Percentiles rank a stretch among this genome's conserved stretches.
Evolutionary conservation across 2,888 invertebrate genomes (phyloP).

Genomic region (Macrosiphum euphorbiae): DNA sequence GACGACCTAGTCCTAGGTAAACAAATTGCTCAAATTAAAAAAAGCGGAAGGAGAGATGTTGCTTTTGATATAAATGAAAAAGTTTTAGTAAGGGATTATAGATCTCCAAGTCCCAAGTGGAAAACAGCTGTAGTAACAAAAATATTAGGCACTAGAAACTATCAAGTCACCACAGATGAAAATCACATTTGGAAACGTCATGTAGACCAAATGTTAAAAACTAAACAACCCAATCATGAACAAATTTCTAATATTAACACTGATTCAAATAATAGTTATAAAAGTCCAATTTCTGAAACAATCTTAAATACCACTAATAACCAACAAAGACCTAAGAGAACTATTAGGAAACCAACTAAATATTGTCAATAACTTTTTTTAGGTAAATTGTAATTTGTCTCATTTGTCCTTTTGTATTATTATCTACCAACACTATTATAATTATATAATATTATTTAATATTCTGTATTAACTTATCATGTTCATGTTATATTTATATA

Average conservation of each 20-base stretch:
- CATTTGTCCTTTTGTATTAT: too few species aligned
- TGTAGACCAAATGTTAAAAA: constrained; percentile 28
- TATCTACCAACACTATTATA: too few species aligned
- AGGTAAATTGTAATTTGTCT: too few species aligned
- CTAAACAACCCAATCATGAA: background rate
- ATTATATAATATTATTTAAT: too few species aligned
- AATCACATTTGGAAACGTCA: background rate
- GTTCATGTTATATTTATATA: too few species aligned
- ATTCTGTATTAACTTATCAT: too few species aligned
- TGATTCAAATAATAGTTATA: background rate
- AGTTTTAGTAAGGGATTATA: constrained; percentile 25
- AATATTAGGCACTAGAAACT: background rate
- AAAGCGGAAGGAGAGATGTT: background rate
- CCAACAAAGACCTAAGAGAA: background rate
- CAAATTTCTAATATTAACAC: background rate
- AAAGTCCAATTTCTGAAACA: background rate
- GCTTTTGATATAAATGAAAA: background rate
- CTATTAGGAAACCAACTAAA: background rate
- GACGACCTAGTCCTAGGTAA: background rate
- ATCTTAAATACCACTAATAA: background rate
- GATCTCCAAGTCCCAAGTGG: background rate
- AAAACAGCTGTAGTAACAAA: constrained; percentile 8
- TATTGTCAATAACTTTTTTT: background rate
- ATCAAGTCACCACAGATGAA: background rate
- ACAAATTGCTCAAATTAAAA: constrained; percentile 18